Percentiles rank a stretch among this genome's conserved stretches.
Conservation (phyloP, 2,113 vertebrate species). For the Phalacrocorax pelagicus region DNA sequence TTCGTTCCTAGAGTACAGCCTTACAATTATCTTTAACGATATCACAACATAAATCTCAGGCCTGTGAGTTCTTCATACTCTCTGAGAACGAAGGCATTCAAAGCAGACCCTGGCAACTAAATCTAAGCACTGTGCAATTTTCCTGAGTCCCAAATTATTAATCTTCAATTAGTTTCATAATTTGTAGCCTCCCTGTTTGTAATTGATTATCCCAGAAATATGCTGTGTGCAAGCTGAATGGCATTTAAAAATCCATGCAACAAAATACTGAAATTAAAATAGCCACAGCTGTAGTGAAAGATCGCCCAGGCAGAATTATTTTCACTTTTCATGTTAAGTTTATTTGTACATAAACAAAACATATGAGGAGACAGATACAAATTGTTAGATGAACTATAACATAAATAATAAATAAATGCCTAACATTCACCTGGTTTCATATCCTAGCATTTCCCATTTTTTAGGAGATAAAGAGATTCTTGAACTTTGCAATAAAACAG, state of each 20-base stretch:
- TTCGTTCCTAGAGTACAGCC: neutral
- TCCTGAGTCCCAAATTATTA: neutral
- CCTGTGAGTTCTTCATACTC: neutral
- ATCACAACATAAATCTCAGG: neutral
- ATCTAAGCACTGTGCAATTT: neutral
- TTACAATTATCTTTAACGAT: neutral
- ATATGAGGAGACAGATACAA: neutral
- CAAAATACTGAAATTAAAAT: neutral
- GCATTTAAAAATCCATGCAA: neutral
- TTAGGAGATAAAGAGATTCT: neutral
- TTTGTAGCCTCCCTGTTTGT: neutral
- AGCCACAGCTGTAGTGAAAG: neutral
- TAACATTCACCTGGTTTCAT: neutral
- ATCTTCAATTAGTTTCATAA: neutral
- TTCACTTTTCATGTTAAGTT: neutral
- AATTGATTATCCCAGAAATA: neutral
- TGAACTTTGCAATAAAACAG: neutral
- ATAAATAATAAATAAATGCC: neutral
- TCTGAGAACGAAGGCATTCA: neutral
- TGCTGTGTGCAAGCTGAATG: neutral
- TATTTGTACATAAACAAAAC: neutral
- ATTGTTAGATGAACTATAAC: neutral
- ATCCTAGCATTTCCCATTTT: neutral
- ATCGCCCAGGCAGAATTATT: neutral
- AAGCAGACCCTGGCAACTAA: neutral